Base-by-base conservation (phyloP, 2,113 vertebrate species). In the Micronisus gabar region DNA sequence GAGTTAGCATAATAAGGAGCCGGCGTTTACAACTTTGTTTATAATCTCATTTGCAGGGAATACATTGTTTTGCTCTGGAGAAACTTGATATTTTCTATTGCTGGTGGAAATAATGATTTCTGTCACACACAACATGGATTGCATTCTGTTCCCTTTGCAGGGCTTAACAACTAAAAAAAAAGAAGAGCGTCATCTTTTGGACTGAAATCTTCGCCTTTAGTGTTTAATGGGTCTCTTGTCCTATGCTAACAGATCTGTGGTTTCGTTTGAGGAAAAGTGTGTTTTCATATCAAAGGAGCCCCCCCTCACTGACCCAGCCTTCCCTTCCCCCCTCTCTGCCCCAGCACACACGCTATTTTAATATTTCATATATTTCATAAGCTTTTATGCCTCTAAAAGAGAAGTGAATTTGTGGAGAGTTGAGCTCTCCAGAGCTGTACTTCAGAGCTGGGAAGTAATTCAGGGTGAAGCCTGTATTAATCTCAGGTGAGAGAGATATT, bases 371-470 rank as follows among this genome's bases (percentile, higher is more conserved):
- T 95, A 96, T 98, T 97, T 96, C 96, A 92, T 96, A 97, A 95
- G 96, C 93, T 97, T 97, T 97, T 97, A 96, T 97, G 96, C 94
- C 94, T 97, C 90, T 97, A 97, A 98, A 98, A 96, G 97, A 96
- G 95, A 98, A 98, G 91, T 97, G 94, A 98, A 98, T 98, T 97
- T 97, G 95, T 91, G 89, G 97, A 98, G 95, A 97, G 90, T 94
- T 93, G 97, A 89, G 89, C 96, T 98, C 97, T 98, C 97, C 97
- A 96, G 97, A 98, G 86, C 95, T 98, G 95, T 93, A 95, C 97
- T 98, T 97, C 97, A 98, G 96, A 97, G 98, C 97, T 95, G 81
- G 94, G 97, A 98, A 98, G 95, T 96, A 98, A 98, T 98, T 98
- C 96, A 95, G 98, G 96, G 94, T 98, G 97, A 97, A 96, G 96